A percentile compares a stretch with the other conserved stretches of the same genome.
phyloP scores from a whole-genome alignment of 1,140 invertebrate genomes.

The Carposina sasakii region DNA sequence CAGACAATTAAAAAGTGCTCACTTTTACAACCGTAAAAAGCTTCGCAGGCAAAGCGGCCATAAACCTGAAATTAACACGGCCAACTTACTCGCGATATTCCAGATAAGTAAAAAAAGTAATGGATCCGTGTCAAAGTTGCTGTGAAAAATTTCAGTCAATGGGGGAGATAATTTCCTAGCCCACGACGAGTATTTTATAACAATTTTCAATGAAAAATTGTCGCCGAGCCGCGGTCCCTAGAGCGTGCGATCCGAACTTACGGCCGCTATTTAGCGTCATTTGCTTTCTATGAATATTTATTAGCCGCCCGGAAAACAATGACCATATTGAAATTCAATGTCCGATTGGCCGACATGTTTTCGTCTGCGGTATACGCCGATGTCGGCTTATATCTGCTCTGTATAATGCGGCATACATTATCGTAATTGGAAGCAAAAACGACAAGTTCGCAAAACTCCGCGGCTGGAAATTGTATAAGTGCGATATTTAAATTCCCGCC shows the following conservation, averaged over 20 bases:
- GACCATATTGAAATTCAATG: constrained; percentile 42
- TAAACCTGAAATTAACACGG: constrained; percentile 61
- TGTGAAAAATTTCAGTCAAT: constrained; percentile 69
- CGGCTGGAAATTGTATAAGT: too few species aligned
- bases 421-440: too few species aligned
- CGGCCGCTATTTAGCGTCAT: constrained; percentile 56
- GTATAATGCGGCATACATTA: too few species aligned
- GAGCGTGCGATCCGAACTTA: constrained; percentile 42
- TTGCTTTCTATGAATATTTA: constrained; percentile 67
- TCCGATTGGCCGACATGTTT: constrained; percentile 29
- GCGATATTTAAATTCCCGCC: constrained; percentile 67
- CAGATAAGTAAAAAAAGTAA: constrained; percentile 61
- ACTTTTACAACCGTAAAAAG: too few species aligned
- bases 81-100: constrained; percentile 47
- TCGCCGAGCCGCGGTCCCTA: constrained; percentile 36
- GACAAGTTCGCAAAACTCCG: too few species aligned
- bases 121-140: constrained; percentile 70
- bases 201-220: constrained; percentile 67
- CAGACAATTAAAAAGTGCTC: too few species aligned
- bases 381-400: too few species aligned
- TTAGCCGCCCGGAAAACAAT: constrained; percentile 55
- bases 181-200: constrained; percentile 58
- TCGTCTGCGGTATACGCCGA: too few species aligned
- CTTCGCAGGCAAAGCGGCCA: too few species aligned
- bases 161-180: constrained; percentile 64